These are phyloP conservation scores for Sarcophaga variegata DNA, from an alignment of 2,888 invertebrate species.

Conservation along the genomic window DNA sequence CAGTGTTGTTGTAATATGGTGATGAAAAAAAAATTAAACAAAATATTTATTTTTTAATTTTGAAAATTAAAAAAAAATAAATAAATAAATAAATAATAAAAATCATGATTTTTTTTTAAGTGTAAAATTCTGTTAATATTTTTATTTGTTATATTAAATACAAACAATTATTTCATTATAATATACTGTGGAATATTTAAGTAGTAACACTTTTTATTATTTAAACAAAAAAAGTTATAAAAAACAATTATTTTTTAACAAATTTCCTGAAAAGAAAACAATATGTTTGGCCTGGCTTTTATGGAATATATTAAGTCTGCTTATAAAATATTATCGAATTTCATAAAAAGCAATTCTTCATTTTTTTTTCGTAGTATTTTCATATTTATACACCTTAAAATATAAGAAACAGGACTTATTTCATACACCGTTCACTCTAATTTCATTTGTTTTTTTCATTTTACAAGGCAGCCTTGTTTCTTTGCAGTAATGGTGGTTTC, in stretches of 20 bases:
- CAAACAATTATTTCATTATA: constrained; percentile 23
- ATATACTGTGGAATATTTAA: constrained; percentile 38
- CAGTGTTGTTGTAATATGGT: constrained; percentile 50
- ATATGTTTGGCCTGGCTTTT: not conserved
- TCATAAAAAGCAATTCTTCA: not conserved
- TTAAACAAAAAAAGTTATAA: not conserved
- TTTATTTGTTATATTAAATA: not conserved
- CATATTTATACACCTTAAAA: constrained; percentile 51
- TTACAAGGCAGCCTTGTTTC: constrained; percentile 56
- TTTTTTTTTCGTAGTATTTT: constrained; percentile 27
- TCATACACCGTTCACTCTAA: constrained; percentile 43
- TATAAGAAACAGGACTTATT: constrained; percentile 57
- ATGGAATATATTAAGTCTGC: not conserved
- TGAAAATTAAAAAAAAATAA: no score
- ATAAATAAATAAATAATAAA: no score
- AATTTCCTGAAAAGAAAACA: not conserved
- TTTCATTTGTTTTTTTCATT: constrained; percentile 1
- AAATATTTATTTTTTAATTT: no score
- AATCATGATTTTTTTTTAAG: no score
- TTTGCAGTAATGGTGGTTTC: not conserved
- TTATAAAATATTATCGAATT: not conserved
- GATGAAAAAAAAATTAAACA: not conserved
- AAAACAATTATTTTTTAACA: not conserved
- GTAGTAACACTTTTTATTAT: constrained; percentile 33
- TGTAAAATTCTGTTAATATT: no score